Percentiles rank a stretch among this genome's conserved stretches.
Conservation (phyloP, 2,888 invertebrate genomes). For the Reticulitermes lucifugus region DNA sequence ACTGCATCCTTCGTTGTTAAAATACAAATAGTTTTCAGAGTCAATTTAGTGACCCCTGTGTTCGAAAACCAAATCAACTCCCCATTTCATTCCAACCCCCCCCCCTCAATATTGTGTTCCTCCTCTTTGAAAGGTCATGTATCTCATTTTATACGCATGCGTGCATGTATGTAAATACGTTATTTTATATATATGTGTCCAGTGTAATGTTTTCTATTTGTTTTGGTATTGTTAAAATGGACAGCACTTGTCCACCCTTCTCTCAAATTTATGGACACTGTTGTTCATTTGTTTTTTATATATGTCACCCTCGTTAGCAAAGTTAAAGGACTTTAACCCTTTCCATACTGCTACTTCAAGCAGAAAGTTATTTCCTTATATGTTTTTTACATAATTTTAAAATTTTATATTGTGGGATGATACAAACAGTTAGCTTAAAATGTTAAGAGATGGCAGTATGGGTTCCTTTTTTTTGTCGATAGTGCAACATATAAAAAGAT, state of each 20-base stretch:
- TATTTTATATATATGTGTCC: slow-evolving; percentile 27
- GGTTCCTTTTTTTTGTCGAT: too few relatives aligned
- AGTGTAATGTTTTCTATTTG: background rate
- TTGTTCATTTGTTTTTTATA: too few relatives aligned
- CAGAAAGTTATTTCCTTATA: too few relatives aligned
- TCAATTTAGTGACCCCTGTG: slow-evolving; percentile 47
- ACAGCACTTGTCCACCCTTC: too few relatives aligned
- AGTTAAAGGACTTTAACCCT: too few relatives aligned
- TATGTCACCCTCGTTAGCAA: too few relatives aligned
- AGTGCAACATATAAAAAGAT: too few relatives aligned
- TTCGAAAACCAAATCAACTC: slow-evolving; percentile 40
- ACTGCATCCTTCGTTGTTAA: slow-evolving; percentile 33
- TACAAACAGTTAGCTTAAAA: too few relatives aligned
- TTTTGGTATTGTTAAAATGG: too few relatives aligned
- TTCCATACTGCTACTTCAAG: too few relatives aligned
- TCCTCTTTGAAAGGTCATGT: slow-evolving; percentile 38
- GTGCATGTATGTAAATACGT: slow-evolving; percentile 38
- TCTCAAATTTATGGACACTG: too few relatives aligned
- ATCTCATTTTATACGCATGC: slow-evolving; percentile 37
- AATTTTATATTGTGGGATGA: background rate
- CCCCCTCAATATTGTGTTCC: slow-evolving; percentile 25
- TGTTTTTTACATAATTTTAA: background rate
- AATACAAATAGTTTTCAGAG: slow-evolving; percentile 46
- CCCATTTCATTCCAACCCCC: slow-evolving; percentile 37
- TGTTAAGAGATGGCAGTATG: too few relatives aligned